Conservation (phyloP, 2,113 vertebrate species). For the Aegotheles bennettii region DNA sequence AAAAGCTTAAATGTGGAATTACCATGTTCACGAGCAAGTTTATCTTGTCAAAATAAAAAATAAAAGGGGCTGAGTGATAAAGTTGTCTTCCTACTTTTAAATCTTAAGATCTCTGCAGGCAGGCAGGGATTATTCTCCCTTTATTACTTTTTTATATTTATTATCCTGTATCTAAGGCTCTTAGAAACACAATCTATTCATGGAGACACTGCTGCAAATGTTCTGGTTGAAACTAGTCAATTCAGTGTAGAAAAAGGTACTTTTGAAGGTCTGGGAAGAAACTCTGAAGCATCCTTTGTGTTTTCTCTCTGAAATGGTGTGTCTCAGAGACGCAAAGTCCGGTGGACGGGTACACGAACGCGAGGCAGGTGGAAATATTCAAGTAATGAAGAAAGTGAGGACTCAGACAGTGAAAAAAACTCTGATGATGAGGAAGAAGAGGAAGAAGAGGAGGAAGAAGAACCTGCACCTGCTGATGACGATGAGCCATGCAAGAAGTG, state of each 20-base stretch:
- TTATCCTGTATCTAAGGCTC: not conserved
- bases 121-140: not conserved
- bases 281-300: not conserved
- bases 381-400: slow-evolving; percentile 84
- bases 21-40: not conserved
- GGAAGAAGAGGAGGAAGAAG: slow-evolving; percentile 81
- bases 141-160: not conserved
- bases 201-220: not conserved
- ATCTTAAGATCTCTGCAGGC: not conserved
- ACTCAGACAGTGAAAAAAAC: slow-evolving; percentile 80
- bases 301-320: slow-evolving; percentile 18
- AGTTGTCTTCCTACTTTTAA: not conserved
- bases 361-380: slow-evolving; percentile 85
- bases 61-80: not conserved
- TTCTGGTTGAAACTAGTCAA: not conserved
- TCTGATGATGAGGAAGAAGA: slow-evolving; percentile 76
- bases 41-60: not conserved
- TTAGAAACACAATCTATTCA: not conserved
- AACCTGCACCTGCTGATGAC: slow-evolving; percentile 78
- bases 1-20: not conserved
- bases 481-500: slow-evolving; percentile 97
- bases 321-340: slow-evolving; percentile 79
- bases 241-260: not conserved
- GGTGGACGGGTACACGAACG: slow-evolving; percentile 85
- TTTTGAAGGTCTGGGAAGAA: not conserved